Conservation (phyloP, 2,888 invertebrate genomes). For the Drosophila suboccidentalis region DNA sequence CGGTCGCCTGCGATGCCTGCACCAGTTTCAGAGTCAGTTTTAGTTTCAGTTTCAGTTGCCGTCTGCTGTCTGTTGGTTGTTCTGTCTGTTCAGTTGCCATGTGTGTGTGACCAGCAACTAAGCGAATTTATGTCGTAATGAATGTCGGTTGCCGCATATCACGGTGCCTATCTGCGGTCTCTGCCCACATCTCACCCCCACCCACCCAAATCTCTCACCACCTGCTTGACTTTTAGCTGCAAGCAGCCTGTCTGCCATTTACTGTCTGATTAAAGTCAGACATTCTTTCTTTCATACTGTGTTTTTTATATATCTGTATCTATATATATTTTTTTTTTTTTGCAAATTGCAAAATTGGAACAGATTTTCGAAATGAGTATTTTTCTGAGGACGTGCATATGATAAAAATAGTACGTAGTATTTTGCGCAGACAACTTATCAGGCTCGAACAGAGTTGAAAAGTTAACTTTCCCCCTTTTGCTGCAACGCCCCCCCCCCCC, state of each 20-base stretch:
- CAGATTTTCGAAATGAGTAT: conserved; percentile 49
- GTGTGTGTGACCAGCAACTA: conserved; percentile 42
- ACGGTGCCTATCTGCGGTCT: conserved; percentile 64
- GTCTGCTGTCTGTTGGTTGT: neutral
- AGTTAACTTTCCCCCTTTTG: conserved; percentile 23
- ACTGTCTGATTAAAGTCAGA: conserved; percentile 44
- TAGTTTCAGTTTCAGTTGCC: conserved; percentile 2
- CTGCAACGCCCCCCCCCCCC: conserved; percentile 12
- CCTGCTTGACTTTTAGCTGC: conserved; percentile 5
- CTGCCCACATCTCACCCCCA: conserved; percentile 50
- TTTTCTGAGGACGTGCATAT: conserved; percentile 4
- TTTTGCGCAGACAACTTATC: conserved; percentile 37
- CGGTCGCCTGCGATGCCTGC: conserved; percentile 36
- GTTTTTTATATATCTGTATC: neutral
- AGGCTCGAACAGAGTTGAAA: conserved; percentile 17
- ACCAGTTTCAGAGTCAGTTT: conserved; percentile 15
- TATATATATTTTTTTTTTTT: conserved; percentile 2
- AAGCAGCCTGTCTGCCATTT: conserved; percentile 4
- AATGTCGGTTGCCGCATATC: conserved; percentile 75
- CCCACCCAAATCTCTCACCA: neutral
- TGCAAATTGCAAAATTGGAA: conserved; percentile 41
- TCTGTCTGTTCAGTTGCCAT: neutral
- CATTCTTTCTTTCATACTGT: conserved; percentile 2
- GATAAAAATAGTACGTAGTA: conserved; percentile 21
- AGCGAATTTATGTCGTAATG: conserved; percentile 78